Evolutionary conservation across 2,888 invertebrate genomes (phyloP).

Genomic region (Leucoptera coffeella): DNA sequence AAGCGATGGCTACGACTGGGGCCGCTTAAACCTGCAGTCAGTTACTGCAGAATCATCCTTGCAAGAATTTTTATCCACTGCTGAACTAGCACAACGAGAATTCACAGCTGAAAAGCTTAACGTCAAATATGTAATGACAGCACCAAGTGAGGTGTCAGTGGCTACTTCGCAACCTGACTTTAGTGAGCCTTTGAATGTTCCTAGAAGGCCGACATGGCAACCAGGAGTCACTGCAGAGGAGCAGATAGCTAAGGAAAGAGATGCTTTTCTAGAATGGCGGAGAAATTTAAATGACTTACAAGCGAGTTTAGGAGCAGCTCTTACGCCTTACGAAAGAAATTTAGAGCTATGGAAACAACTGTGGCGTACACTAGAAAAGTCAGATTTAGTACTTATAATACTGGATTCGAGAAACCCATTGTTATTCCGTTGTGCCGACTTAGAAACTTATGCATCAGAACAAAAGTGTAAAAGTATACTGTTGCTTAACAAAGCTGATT

Average conservation of each 20-base stretch:
- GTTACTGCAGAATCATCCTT: slow-evolving; percentile 94
- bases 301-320: slow-evolving; percentile 69
- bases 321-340: slow-evolving; percentile 98
- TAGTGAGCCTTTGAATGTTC: slow-evolving; percentile 55
- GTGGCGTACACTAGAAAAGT: slow-evolving; percentile 97
- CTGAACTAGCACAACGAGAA: slow-evolving; percentile 89
- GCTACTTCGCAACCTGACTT: slow-evolving; percentile 36
- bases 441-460: slow-evolving; percentile 59
- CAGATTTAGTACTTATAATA: slow-evolving; percentile 89
- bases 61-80: slow-evolving; percentile 93
- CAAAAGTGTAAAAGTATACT: slow-evolving; percentile 63
- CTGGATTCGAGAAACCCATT: slow-evolving; percentile 96
- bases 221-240: slow-evolving; percentile 70
- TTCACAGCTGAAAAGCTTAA: slow-evolving; percentile 89
- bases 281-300: slow-evolving; percentile 66
- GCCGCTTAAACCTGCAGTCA: slow-evolving; percentile 81
- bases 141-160: slow-evolving; percentile 25
- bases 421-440: slow-evolving; percentile 77
- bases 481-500: slow-evolving; percentile 93
- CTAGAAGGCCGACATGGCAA: slow-evolving; percentile 83
- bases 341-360: slow-evolving; percentile 97
- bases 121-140: slow-evolving; percentile 49
- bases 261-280: slow-evolving; percentile 87
- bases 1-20: slow-evolving; percentile 89
- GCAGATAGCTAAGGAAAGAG: slow-evolving; percentile 71